phyloP scores from a whole-genome alignment of 2,113 vertebrate species.

The Verasper variegatus region DNA sequence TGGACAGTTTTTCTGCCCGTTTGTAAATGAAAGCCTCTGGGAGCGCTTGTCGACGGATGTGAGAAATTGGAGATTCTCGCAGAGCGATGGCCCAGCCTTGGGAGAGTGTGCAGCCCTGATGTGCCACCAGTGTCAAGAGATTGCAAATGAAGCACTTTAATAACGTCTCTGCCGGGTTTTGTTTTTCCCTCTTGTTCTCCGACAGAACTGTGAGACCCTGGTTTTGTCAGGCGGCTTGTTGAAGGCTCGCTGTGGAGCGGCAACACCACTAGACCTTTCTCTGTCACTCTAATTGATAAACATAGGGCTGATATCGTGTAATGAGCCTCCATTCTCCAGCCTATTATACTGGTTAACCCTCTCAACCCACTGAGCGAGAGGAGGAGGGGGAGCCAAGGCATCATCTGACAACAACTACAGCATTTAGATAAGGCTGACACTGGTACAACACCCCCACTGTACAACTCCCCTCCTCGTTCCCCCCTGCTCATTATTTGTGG shows the following conservation, averaged over 20 bases:
- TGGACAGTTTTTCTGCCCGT: slow-evolving; percentile 73
- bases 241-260: slow-evolving; percentile 48
- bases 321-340: slow-evolving; percentile 76
- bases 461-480: slow-evolving; percentile 6
- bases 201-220: slow-evolving; percentile 52
- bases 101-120: slow-evolving; percentile 54
- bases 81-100: slow-evolving; percentile 59
- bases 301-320: slow-evolving; percentile 73
- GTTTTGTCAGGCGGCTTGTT: slow-evolving; percentile 52
- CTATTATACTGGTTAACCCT: slow-evolving; percentile 80
- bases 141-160: slow-evolving; percentile 81
- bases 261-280: slow-evolving; percentile 55
- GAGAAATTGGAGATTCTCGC: slow-evolving; percentile 77
- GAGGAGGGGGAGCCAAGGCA: slow-evolving; percentile 42
- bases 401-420: slow-evolving; percentile 73
- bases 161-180: slow-evolving; percentile 70
- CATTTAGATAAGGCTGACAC: slow-evolving; percentile 68
- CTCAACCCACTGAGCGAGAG: slow-evolving; percentile 61
- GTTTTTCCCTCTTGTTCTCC: slow-evolving; percentile 54
- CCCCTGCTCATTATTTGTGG: slow-evolving; percentile 42
- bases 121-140: slow-evolving; percentile 76
- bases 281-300: slow-evolving; percentile 80
- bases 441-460: slow-evolving; percentile 33
- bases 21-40: slow-evolving; percentile 81
- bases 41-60: slow-evolving; percentile 73